Evolutionary conservation across 1,140 invertebrate genomes (phyloP).

Genomic region (Pseudomyrmex cubaensis): DNA sequence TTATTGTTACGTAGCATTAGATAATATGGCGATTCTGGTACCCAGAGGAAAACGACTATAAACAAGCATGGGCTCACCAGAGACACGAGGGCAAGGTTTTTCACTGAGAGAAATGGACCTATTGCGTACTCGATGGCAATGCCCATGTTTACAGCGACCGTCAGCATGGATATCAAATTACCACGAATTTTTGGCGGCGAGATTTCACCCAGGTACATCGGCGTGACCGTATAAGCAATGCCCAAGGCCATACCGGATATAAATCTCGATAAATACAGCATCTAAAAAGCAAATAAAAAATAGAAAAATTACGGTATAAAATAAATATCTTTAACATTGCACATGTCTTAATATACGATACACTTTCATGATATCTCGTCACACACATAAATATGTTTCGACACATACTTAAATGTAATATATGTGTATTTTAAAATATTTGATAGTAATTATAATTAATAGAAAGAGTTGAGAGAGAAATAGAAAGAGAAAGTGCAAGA

Average conservation of each 20-base stretch:
- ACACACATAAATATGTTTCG: too few relatives aligned
- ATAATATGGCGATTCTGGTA: slow-evolving; percentile 92
- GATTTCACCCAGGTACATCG: slow-evolving; percentile 88
- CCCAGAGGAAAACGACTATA: slow-evolving; percentile 86
- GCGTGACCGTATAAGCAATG: slow-evolving; percentile 86
- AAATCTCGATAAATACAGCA: slow-evolving; percentile 70
- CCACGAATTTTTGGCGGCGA: slow-evolving; percentile 88
- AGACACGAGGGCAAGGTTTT: slow-evolving; percentile 85
- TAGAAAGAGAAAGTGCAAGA: too few relatives aligned
- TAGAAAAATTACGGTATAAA: neutral
- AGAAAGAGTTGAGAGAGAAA: too few relatives aligned
- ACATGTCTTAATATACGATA: too few relatives aligned
- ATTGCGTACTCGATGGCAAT: slow-evolving; percentile 88
- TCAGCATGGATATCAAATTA: slow-evolving; percentile 87
- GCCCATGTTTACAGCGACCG: slow-evolving; percentile 86
- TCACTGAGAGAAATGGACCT: slow-evolving; percentile 86
- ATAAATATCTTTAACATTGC: too few relatives aligned
- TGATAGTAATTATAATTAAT: too few relatives aligned
- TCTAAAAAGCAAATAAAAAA: slow-evolving; percentile 41
- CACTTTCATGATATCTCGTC: too few relatives aligned
- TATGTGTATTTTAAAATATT: too few relatives aligned
- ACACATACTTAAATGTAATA: too few relatives aligned
- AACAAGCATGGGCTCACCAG: slow-evolving; percentile 86
- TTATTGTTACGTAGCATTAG: slow-evolving; percentile 85
- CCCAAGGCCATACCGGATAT: slow-evolving; percentile 88